Evolutionary conservation across 2,113 vertebrate genomes (phyloP).

Genomic region (Syrrhaptes paradoxus): DNA sequence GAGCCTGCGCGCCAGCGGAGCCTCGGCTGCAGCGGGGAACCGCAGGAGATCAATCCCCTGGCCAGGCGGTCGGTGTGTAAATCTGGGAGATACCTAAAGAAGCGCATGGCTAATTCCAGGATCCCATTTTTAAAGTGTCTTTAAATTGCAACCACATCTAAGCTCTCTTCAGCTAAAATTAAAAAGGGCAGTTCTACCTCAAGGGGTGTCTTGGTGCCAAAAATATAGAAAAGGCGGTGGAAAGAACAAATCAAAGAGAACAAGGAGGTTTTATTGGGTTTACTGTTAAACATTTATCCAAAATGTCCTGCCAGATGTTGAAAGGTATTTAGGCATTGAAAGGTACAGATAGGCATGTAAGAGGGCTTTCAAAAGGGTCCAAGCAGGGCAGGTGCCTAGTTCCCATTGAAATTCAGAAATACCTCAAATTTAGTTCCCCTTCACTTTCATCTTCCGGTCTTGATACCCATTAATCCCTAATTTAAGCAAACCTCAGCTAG

Average conservation of each 20-base stretch:
- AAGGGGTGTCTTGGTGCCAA: neutral
- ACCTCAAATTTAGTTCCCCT: neutral
- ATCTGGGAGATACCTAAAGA: neutral
- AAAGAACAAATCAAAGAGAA: neutral
- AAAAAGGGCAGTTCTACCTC: neutral
- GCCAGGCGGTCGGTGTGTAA: rapidly evolving
- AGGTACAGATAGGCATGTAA: neutral
- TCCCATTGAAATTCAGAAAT: neutral
- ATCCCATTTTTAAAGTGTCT: rapidly evolving
- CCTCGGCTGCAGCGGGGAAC: neutral
- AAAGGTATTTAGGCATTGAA: neutral
- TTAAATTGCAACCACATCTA: neutral
- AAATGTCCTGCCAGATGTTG: neutral
- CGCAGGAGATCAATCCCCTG: neutral
- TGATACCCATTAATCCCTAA: neutral
- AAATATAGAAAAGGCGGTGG: neutral
- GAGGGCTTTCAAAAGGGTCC: neutral
- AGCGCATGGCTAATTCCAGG: neutral
- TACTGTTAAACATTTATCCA: neutral
- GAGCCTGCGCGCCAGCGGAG: neutral
- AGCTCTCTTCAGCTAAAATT: neutral
- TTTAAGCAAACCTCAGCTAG: neutral
- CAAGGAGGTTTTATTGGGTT: neutral
- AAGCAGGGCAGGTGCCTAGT: neutral
- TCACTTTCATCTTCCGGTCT: neutral